phyloP scores from a whole-genome alignment of 2,113 vertebrate genomes.

The Haliaeetus leucogaster region DNA sequence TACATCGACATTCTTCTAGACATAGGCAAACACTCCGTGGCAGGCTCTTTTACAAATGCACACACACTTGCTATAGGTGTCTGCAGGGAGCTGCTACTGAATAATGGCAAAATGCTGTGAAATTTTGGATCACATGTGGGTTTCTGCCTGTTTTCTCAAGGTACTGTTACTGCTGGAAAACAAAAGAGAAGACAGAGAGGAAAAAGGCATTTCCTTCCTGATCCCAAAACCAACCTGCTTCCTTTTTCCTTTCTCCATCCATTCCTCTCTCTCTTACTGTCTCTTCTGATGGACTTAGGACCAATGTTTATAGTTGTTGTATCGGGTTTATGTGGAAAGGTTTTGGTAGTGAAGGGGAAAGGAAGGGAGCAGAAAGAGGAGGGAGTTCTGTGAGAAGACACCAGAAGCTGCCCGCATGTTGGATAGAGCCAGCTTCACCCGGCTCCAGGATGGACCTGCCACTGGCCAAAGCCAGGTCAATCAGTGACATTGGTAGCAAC shows the following conservation, averaged over 20 bases:
- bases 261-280: not conserved
- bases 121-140: not conserved
- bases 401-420: too few species aligned
- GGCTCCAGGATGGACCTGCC: too few species aligned
- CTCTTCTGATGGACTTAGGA: not conserved
- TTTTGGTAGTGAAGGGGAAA: not conserved
- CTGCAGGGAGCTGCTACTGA: not conserved
- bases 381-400: not conserved
- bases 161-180: not conserved
- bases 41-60: not conserved
- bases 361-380: not conserved
- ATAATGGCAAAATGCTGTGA: not conserved
- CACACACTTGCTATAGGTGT: not conserved
- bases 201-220: not conserved
- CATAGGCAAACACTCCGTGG: not conserved
- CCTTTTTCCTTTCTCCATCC: not conserved
- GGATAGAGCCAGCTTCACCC: not conserved
- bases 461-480: not conserved
- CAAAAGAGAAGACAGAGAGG: not conserved
- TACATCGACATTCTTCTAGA: not conserved
- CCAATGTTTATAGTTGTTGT: not conserved
- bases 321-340: not conserved
- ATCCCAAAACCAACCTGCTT: not conserved
- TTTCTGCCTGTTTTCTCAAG: not conserved
- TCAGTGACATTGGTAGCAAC: not conserved